Percentiles rank a stretch among this genome's conserved stretches.
These are phyloP conservation scores for Stichodactyla mertensii DNA, from an alignment of 64 coral and sea anemone genomes.

Conservation along the genomic window DNA sequence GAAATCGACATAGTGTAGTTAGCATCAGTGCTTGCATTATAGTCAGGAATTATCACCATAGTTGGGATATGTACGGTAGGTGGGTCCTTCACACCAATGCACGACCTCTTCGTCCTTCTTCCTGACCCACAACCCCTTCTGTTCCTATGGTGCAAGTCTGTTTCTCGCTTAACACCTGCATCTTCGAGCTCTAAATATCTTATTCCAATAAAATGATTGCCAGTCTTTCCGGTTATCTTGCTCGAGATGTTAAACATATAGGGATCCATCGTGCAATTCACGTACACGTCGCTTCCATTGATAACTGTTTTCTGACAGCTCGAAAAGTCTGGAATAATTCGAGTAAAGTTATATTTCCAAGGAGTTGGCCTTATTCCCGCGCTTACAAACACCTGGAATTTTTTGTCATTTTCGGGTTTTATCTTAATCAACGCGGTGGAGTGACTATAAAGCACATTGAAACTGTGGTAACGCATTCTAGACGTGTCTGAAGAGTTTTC, in stretches of 20 bases:
- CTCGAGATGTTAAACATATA: conserved; percentile 37
- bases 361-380: conserved; percentile 33
- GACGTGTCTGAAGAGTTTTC: conserved; percentile 4
- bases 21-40: conserved; percentile 59
- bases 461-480: conserved; percentile 46
- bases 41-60: conserved; percentile 31
- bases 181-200: conserved; percentile 14
- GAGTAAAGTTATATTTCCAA: conserved; percentile 27
- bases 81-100: conserved; percentile 64
- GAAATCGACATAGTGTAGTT: conserved; percentile 58
- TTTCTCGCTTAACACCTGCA: not conserved
- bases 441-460: conserved; percentile 20
- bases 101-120: conserved; percentile 61
- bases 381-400: conserved; percentile 39
- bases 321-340: conserved; percentile 27
- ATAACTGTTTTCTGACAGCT: conserved; percentile 5
- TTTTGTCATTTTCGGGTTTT: conserved; percentile 12
- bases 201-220: conserved; percentile 44
- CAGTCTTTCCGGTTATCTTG: conserved; percentile 29
- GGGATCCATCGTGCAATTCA: conserved; percentile 37
- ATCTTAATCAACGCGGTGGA: conserved; percentile 23
- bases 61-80: conserved; percentile 38
- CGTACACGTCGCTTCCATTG: not conserved
- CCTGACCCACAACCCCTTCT: conserved; percentile 10
- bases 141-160: not conserved